Evolutionary conservation across 2,888 invertebrate species (phyloP).

Genomic region (Macaria notata): DNA sequence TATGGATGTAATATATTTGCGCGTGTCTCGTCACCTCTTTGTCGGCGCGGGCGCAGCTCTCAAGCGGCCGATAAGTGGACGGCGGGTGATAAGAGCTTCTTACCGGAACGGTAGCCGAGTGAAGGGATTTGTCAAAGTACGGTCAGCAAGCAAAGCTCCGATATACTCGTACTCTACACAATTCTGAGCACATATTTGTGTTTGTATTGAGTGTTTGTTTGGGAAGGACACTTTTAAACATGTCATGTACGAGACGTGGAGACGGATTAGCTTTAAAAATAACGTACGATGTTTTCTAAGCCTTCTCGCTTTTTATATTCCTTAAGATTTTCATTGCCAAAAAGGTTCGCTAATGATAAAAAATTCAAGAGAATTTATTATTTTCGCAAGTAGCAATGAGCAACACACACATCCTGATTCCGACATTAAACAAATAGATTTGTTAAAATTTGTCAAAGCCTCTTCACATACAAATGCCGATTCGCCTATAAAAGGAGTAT

Average conservation of each 20-base stretch:
- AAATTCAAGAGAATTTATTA: too few relatives aligned
- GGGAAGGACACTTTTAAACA: slow-evolving; percentile 19
- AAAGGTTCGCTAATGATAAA: too few relatives aligned
- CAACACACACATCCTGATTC: too few relatives aligned
- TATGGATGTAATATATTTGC: slow-evolving; percentile 48
- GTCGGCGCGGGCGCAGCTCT: slow-evolving; percentile 65
- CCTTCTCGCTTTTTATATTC: background rate
- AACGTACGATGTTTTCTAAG: slow-evolving; percentile 3
- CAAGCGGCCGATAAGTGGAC: slow-evolving; percentile 70
- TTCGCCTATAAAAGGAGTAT: too few relatives aligned
- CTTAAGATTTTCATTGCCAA: background rate
- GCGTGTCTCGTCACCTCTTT: slow-evolving; percentile 72
- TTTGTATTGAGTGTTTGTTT: slow-evolving; percentile 29
- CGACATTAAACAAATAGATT: too few relatives aligned
- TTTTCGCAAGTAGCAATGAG: too few relatives aligned
- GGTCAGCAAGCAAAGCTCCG: slow-evolving; percentile 56
- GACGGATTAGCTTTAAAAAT: slow-evolving; percentile 9
- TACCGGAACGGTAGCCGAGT: slow-evolving; percentile 69
- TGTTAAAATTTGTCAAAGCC: too few relatives aligned
- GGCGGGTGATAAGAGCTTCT: slow-evolving; percentile 62
- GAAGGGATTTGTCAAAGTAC: slow-evolving; percentile 74
- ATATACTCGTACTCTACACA: slow-evolving; percentile 16
- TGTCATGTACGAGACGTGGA: slow-evolving; percentile 6
- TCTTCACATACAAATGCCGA: too few relatives aligned
- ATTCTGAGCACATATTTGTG: slow-evolving; percentile 25